phyloP scores from a whole-genome alignment of 2,888 invertebrate species.

The Rotaria socialis region DNA sequence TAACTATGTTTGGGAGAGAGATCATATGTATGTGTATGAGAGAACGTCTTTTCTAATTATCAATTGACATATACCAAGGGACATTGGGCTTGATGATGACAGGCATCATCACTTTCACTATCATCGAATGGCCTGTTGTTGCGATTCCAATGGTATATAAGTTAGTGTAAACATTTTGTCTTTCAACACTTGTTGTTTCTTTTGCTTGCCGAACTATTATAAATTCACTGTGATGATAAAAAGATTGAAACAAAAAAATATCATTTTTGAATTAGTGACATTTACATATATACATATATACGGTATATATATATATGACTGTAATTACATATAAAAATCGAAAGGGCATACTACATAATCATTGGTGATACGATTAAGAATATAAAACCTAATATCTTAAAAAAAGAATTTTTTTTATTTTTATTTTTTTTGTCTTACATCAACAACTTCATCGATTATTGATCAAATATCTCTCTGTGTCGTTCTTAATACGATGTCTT shows the following conservation, averaged over 20 bases:
- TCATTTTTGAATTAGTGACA: background rate
- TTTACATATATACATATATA: background rate
- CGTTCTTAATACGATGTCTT: too few species aligned
- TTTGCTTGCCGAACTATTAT: background rate
- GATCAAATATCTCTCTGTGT: too few species aligned
- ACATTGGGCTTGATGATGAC: slow-evolving; percentile 24
- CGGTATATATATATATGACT: background rate
- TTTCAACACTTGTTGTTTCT: slow-evolving; percentile 10
- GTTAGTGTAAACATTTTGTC: slow-evolving; percentile 32
- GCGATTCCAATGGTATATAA: background rate
- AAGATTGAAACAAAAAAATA: background rate
- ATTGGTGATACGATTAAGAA: background rate
- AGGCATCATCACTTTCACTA: slow-evolving; percentile 18
- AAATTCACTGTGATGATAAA: background rate
- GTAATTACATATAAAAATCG: background rate
- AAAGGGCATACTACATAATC: background rate
- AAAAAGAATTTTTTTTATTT: too few species aligned
- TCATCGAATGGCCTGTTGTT: slow-evolving; percentile 1
- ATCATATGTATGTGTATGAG: background rate
- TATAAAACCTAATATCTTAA: background rate
- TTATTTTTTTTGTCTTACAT: too few species aligned
- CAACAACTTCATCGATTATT: too few species aligned
- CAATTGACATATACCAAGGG: slow-evolving; percentile 10
- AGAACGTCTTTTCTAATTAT: background rate
- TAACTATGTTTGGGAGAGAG: background rate